phyloP scores from a whole-genome alignment of 2,888 invertebrate species.

The Agriopis aurantiaria region DNA sequence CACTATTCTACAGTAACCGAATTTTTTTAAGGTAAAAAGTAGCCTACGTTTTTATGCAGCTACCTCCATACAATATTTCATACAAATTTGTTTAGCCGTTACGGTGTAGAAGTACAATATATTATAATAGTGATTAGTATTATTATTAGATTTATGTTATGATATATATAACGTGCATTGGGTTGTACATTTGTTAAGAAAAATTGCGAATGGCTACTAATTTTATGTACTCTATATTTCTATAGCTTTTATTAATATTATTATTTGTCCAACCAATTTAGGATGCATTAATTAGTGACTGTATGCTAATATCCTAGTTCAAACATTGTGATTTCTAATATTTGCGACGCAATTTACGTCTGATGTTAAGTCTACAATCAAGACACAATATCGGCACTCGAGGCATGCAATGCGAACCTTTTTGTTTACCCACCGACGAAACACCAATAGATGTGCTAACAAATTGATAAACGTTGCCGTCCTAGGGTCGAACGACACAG shows the following conservation, averaged over 20 bases:
- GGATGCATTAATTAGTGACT: conserved; percentile 37
- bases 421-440: conserved; percentile 76
- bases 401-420: conserved; percentile 66
- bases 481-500: conserved; percentile 63
- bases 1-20: no score
- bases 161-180: no score
- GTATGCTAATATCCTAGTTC: conserved; percentile 34
- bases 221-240: not conserved
- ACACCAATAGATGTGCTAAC: conserved; percentile 76
- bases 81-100: no score
- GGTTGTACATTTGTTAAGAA: not conserved
- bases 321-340: conserved; percentile 46
- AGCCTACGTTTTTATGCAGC: no score
- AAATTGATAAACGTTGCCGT: conserved; percentile 80
- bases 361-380: conserved; percentile 20
- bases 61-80: no score
- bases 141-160: no score
- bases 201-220: not conserved
- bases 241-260: not conserved
- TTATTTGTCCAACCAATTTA: conserved; percentile 6
- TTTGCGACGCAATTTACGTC: conserved; percentile 59
- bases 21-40: no score
- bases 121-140: no score
- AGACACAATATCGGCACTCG: conserved; percentile 56
- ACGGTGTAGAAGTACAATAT: not conserved